A percentile compares a stretch with the other conserved stretches of the same genome.
Evolutionary conservation across 2,888 invertebrate species (phyloP).

Genomic region (Brachypalpus laphriformis): DNA sequence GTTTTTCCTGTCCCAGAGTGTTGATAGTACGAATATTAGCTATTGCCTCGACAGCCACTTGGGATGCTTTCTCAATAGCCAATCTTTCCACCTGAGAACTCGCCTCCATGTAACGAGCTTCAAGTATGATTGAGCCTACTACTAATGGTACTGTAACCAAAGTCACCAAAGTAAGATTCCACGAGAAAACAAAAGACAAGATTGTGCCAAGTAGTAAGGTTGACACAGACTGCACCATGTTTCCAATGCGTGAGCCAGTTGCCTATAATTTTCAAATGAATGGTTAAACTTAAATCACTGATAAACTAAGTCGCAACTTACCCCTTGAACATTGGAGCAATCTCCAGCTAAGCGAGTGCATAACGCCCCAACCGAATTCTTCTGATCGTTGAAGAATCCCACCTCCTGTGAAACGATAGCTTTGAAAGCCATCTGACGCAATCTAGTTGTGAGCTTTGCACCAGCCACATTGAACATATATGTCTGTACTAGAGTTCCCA

Average conservation of each 20-base stretch:
- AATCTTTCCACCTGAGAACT: slow-evolving; percentile 85
- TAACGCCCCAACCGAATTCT: slow-evolving; percentile 88
- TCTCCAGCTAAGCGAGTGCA: slow-evolving; percentile 89
- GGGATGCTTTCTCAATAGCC: slow-evolving; percentile 87
- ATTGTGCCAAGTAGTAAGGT: slow-evolving; percentile 86
- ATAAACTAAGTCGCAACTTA: slow-evolving; percentile 66
- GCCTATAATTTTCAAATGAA: slow-evolving; percentile 82
- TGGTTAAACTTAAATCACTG: neutral
- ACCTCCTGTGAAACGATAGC: slow-evolving; percentile 89
- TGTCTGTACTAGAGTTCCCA: slow-evolving; percentile 88
- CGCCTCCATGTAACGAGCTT: slow-evolving; percentile 86
- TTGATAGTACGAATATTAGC: slow-evolving; percentile 89
- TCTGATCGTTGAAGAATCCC: slow-evolving; percentile 88
- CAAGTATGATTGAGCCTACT: slow-evolving; percentile 86
- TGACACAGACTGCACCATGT: slow-evolving; percentile 87
- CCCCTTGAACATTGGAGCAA: slow-evolving; percentile 90
- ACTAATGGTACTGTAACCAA: slow-evolving; percentile 87
- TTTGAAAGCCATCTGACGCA: slow-evolving; percentile 84
- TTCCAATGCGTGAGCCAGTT: slow-evolving; percentile 88
- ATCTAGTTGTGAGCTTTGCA: slow-evolving; percentile 88
- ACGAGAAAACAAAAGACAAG: slow-evolving; percentile 86
- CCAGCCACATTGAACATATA: slow-evolving; percentile 91
- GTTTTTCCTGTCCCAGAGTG: slow-evolving; percentile 87
- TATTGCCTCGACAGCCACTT: slow-evolving; percentile 90
- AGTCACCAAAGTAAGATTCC: slow-evolving; percentile 89